phyloP scores from a whole-genome alignment of 1,140 invertebrate species.

The Drosophila carrolli region DNA sequence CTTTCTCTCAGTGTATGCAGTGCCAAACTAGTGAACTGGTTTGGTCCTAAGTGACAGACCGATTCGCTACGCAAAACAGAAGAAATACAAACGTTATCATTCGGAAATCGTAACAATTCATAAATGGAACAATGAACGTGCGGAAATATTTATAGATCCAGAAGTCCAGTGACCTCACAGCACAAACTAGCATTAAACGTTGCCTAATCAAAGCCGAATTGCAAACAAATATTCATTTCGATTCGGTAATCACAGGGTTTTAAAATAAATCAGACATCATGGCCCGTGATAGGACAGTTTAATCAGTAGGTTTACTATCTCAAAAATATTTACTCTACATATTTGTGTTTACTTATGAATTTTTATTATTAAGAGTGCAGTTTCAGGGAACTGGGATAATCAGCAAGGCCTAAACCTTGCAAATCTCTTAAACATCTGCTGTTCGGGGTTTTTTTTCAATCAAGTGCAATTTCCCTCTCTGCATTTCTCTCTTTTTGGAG shows the following conservation, averaged over 20 bases:
- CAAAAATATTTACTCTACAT: not conserved
- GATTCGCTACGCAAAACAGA: conserved; percentile 28
- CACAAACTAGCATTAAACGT: not conserved
- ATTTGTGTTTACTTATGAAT: not conserved
- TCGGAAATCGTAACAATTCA: conserved; percentile 38
- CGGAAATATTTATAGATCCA: conserved; percentile 20
- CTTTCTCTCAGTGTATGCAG: conserved; percentile 9
- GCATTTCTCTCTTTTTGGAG: not conserved
- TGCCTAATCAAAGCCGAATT: not conserved
- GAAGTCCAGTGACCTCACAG: conserved; percentile 42
- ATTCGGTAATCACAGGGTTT: conserved; percentile 18
- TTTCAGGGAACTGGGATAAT: conserved; percentile 24
- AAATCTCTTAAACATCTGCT: conserved; percentile 28
- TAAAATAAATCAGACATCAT: conserved; percentile 35
- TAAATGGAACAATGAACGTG: conserved; percentile 38
- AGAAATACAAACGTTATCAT: conserved; percentile 27
- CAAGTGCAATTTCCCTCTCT: not conserved
- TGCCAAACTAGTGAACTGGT: conserved; percentile 24
- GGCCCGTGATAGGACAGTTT: conserved; percentile 7
- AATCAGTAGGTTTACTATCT: conserved; percentile 19
- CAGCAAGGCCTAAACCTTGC: conserved; percentile 17
- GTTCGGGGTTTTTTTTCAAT: not conserved
- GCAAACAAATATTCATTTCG: not conserved
- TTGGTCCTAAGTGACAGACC: conserved; percentile 14
- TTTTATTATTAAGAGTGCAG: not conserved